Evolutionary conservation across 2,888 invertebrate species (phyloP).

Genomic region (Agriopis marginaria): DNA sequence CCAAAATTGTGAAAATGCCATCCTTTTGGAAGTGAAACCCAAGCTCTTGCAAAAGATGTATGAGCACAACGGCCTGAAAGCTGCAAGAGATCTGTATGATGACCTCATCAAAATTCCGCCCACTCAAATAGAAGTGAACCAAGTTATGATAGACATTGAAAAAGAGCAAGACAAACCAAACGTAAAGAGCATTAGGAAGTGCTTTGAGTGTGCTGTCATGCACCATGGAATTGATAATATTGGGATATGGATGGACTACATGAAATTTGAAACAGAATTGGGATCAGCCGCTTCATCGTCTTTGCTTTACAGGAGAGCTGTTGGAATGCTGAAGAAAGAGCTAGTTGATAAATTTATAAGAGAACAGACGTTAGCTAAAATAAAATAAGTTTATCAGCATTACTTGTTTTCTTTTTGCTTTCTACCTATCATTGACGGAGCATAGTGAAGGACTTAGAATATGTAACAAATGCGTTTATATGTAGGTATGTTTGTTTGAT

Average conservation of each 20-base stretch:
- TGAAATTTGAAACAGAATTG: conserved; percentile 89
- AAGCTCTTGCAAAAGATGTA: conserved; percentile 87
- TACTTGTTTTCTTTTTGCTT: neutral
- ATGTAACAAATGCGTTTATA: no score
- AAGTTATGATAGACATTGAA: conserved; percentile 87
- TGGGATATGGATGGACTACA: conserved; percentile 91
- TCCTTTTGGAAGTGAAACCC: conserved; percentile 86
- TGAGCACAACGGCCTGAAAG: conserved; percentile 79
- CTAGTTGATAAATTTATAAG: conserved; percentile 84
- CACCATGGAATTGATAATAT: conserved; percentile 89
- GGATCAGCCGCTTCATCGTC: conserved; percentile 86
- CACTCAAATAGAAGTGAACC: conserved; percentile 87
- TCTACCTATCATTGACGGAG: conserved; percentile 16
- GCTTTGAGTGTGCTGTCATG: conserved; percentile 87
- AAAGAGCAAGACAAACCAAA: conserved; percentile 74
- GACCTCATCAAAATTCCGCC: conserved; percentile 87
- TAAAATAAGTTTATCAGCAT: conserved; percentile 60
- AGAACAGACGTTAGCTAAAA: conserved; percentile 81
- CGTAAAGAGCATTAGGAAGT: conserved; percentile 84
- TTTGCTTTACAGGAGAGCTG: conserved; percentile 87
- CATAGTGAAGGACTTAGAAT: no score
- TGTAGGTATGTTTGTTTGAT: no score
- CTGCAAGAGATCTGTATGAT: conserved; percentile 88
- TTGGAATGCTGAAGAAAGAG: conserved; percentile 84
- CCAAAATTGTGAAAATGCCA: conserved; percentile 78